phyloP scores from a whole-genome alignment of 2,888 invertebrate genomes.

The Hypselothyrea guttata region DNA sequence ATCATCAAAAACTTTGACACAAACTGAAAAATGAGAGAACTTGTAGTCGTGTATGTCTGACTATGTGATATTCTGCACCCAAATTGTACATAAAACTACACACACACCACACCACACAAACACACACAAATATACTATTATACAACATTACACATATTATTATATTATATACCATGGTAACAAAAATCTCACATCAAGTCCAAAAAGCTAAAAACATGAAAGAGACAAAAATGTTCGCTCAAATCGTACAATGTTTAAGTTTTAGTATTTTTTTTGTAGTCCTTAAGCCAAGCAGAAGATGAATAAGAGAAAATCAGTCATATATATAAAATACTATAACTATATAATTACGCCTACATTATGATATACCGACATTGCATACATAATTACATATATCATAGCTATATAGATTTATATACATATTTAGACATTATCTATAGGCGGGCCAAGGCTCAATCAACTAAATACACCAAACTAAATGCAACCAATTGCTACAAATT shows the following conservation, averaged over 20 bases:
- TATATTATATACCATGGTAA: slow-evolving; percentile 2
- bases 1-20: slow-evolving; percentile 9
- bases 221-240: slow-evolving; percentile 49
- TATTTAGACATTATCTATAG: slow-evolving; percentile 42
- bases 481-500: slow-evolving; percentile 74
- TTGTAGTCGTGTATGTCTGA: slow-evolving; percentile 73
- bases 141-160: slow-evolving; percentile 25
- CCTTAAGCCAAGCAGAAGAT: slow-evolving; percentile 25
- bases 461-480: slow-evolving; percentile 74
- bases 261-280: slow-evolving; percentile 44
- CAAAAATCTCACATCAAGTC: slow-evolving; percentile 49
- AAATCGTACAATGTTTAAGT: slow-evolving; percentile 63
- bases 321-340: slow-evolving; percentile 22
- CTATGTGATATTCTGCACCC: slow-evolving; percentile 74
- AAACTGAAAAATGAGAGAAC: slow-evolving; percentile 43
- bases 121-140: slow-evolving; percentile 21
- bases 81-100: slow-evolving; percentile 52
- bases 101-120: slow-evolving; percentile 17
- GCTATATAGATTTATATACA: slow-evolving; percentile 31
- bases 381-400: slow-evolving; percentile 22
- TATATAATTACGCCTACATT: slow-evolving; percentile 34
- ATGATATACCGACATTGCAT: not conserved
- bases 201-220: slow-evolving; percentile 27
- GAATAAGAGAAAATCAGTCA: slow-evolving; percentile 34
- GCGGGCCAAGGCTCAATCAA: slow-evolving; percentile 64